Evolutionary conservation across 1,140 invertebrate genomes (phyloP), one percentile per base, ranked within the genome.

Genomic region (Lysiphlebus fabarum): DNA sequence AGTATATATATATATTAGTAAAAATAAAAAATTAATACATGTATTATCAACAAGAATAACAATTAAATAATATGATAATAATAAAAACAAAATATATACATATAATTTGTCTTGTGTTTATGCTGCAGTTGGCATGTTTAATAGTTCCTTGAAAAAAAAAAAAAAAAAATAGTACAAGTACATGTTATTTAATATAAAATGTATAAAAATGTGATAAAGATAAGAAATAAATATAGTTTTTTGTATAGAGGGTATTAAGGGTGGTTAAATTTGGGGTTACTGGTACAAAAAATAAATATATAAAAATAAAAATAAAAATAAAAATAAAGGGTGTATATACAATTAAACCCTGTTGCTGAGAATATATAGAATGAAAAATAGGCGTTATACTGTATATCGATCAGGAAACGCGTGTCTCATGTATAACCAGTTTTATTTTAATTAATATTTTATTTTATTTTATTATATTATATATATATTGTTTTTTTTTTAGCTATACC

Each of bases 321-420:
- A 47, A 58, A 47, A 51, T 56, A 55, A 47, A 40, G 37, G 38
- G 26, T 44, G 51, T 47, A 33, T 62, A 61, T n/a, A n/a, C n/a
- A n/a, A 64, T 65, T 51, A 61, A 66, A 67, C 66, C 72, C 71
- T 74, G 72, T 74, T 74, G 71, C 71, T 70, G 70, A 64, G 71
- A 26, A 4, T 26, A 26, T 26, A 26, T 26, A 26, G 17, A 26
- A 4, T n/a, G n/a, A n/a, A n/a, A n/a, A n/a, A n/a, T n/a, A 71
- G 72, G 68, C 70, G 70, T 70, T 70, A 70, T 26, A 2, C 69
- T 67, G 64, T 72, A 74, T 74, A 74, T 74, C 72, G 72, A 74
- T 74, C 64, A 62, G 64, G 59, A 66, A 63, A 56, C 67, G 64
- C 65, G 65, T 71, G 63, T 68, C 34, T 56, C 36, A 40, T n/a